These are phyloP conservation scores for Sphenopsis melanotis DNA, from an alignment of 2,797 vertebrate genomes.

Conservation along the genomic window DNA sequence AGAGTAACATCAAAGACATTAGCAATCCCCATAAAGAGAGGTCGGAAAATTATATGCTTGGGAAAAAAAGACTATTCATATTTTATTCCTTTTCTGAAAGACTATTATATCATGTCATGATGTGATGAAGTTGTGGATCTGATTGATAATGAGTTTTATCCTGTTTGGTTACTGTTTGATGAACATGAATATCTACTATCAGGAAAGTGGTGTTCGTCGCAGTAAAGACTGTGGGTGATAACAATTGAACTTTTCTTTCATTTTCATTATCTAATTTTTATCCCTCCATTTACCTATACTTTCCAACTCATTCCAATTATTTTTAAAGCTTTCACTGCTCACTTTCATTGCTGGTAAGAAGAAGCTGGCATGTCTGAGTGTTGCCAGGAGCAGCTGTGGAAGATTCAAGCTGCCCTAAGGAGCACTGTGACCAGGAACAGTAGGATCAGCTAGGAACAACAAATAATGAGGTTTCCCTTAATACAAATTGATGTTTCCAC, in stretches of 20 bases:
- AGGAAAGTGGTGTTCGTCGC: not conserved
- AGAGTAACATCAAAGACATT: not conserved
- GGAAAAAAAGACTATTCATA: not conserved
- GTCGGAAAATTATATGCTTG: not conserved
- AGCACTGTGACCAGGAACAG: not conserved
- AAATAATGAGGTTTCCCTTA: not conserved
- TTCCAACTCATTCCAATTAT: not conserved
- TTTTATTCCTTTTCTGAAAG: not conserved
- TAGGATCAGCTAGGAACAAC: not conserved
- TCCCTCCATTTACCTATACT: not conserved
- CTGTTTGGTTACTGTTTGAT: not conserved
- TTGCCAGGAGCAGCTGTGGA: not conserved
- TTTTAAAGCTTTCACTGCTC: not conserved
- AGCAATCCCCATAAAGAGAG: not conserved
- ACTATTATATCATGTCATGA: not conserved
- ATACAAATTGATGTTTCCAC: not conserved
- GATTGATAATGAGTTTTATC: not conserved
- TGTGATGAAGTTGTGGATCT: not conserved
- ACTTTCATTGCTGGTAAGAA: not conserved
- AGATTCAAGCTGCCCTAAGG: not conserved
- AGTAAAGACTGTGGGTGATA: not conserved
- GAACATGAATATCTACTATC: not conserved
- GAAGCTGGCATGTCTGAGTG: not conserved
- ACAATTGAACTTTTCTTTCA: not conserved
- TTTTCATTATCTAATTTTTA: not conserved